Percentiles rank a stretch among this genome's conserved stretches.
Conservation (phyloP, 2,888 invertebrate genomes). For the Lepidochrysops patricia region DNA sequence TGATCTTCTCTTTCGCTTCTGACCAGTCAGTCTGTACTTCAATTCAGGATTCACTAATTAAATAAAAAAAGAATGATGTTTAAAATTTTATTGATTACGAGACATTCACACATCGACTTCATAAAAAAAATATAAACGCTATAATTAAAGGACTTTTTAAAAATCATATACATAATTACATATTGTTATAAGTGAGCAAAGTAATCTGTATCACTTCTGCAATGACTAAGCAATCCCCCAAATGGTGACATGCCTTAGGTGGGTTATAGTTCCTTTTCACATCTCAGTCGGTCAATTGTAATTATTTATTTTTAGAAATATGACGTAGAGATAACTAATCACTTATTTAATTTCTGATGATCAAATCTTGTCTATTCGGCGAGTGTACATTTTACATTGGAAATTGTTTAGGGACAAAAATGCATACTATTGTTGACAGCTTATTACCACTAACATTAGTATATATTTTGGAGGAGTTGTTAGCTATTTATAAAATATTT, state of each 20-base stretch:
- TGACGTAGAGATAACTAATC: too few species aligned
- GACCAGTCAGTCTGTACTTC: too few species aligned
- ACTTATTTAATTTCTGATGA: background rate
- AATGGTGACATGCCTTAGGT: slow-evolving; percentile 7
- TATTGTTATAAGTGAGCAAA: slow-evolving; percentile 12
- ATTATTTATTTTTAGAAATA: too few species aligned
- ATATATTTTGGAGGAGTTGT: background rate
- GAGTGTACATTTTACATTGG: background rate
- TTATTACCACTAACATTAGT: background rate
- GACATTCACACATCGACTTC: slow-evolving; percentile 75
- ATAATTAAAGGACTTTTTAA: slow-evolving; percentile 21
- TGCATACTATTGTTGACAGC: background rate
- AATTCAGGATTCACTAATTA: background rate
- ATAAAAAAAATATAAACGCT: slow-evolving; percentile 26
- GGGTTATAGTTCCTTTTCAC: slow-evolving; percentile 3
- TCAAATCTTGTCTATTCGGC: background rate
- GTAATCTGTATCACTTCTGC: slow-evolving; percentile 10
- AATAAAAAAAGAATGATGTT: slow-evolving; percentile 27
- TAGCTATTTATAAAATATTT: background rate
- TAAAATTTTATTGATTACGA: slow-evolving; percentile 69
- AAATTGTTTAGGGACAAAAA: background rate
- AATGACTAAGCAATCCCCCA: background rate
- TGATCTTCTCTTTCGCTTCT: too few species aligned
- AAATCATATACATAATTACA: slow-evolving; percentile 20
- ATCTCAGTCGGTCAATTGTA: background rate